phyloP scores from a whole-genome alignment of 2,888 invertebrate genomes.

The Heliconius sara region DNA sequence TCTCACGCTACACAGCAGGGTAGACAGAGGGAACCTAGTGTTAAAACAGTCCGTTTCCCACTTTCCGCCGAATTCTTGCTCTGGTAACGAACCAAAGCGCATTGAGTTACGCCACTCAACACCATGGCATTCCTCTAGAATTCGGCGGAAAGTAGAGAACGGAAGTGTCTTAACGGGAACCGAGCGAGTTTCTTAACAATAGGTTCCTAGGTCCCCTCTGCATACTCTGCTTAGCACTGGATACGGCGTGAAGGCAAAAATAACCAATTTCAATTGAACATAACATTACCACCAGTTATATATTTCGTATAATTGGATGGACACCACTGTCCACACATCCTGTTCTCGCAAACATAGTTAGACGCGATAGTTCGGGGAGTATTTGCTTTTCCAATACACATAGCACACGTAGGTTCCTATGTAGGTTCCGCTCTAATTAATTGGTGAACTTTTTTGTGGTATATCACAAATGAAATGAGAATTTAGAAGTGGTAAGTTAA shows the following conservation, averaged over 20 bases:
- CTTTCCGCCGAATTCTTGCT: too few relatives aligned
- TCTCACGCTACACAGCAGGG: too few relatives aligned
- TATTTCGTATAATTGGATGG: neutral
- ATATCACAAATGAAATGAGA: neutral
- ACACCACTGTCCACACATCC: slow-evolving; percentile 5
- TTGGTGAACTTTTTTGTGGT: neutral
- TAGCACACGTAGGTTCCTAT: neutral
- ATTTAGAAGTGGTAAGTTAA: neutral
- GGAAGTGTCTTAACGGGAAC: too few relatives aligned
- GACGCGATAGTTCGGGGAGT: neutral
- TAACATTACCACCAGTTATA: neutral
- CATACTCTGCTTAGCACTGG: neutral
- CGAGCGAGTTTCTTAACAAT: too few relatives aligned
- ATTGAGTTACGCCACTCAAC: too few relatives aligned
- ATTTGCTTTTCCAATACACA: slow-evolving; percentile 5
- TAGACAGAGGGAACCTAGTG: too few relatives aligned
- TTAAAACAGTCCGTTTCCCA: too few relatives aligned
- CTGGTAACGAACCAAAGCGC: too few relatives aligned
- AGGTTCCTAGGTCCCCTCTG: too few relatives aligned
- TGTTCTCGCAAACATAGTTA: slow-evolving; percentile 9
- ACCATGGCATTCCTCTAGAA: too few relatives aligned
- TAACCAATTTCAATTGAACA: neutral
- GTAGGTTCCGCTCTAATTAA: slow-evolving; percentile 4
- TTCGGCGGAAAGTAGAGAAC: too few relatives aligned
- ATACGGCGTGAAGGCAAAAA: too few relatives aligned